Base-by-base conservation (phyloP, 2,797 vertebrate genomes). In the Manis crassicaudata region DNA sequence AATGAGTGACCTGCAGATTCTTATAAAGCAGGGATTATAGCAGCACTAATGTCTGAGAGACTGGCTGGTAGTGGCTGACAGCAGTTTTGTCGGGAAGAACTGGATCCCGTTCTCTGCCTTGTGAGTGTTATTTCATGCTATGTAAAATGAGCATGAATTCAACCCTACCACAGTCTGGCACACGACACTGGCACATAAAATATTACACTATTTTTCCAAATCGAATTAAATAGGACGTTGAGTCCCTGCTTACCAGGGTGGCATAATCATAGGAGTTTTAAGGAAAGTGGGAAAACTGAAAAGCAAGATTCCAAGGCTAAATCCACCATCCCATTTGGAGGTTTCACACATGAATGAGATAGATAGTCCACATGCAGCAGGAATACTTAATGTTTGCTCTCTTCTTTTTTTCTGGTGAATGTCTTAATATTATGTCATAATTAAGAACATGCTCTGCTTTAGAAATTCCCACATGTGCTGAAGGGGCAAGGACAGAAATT, bases 401-500 rank as follows among this genome's bases (percentile, higher is more conserved):
- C 25, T 37, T 6, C 7, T 65, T 88, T 92, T 90, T 76, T 94
- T 52, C 50, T 73, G 20, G 50, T 88, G 86, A 77, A 50, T 18
- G 73, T 93, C 43, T 92, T 82, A 68, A 95, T 77, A 81, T 40
- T 81, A 16, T 96, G 52, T 73, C 63, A 50, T 60, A 54, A 3
- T 85, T 90, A 90, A 90, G 37, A 88, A 83, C 90, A 21, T 67
- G 54, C 37, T 72, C 40, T 77, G 62, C 32, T 79, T 90, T 92
- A 67, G 23, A 87, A 67, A 90, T 72, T 85, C 16, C 21, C 46
- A 79, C 60, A 37, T 3, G 7, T 93, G 50, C 50, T 35, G 5
- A 58, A 73, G 40, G 67, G 56, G 50, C 17, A 96, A 46, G 32
- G 27, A 54, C 62, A 88, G 52, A 95, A 96, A 94, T 92, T 96